phyloP scores from a whole-genome alignment of 1,140 invertebrate genomes.

The Pachypeltis micranthus region DNA sequence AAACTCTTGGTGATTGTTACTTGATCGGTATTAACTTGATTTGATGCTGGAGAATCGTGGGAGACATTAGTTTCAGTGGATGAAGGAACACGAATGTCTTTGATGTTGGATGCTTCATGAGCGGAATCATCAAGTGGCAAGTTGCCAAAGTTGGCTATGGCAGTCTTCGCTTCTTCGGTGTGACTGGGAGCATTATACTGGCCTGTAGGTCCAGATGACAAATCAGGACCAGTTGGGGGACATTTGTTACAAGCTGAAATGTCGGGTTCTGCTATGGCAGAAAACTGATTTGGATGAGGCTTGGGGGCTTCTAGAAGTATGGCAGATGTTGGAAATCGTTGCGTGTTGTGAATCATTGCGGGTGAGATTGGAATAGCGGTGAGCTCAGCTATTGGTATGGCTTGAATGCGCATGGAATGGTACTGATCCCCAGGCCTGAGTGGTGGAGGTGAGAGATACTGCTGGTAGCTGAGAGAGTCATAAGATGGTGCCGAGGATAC shows the following conservation, averaged over 20 bases:
- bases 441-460: slow-evolving; percentile 17
- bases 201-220: neutral
- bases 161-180: slow-evolving; percentile 13
- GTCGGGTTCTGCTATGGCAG: slow-evolving; percentile 1
- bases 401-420: neutral
- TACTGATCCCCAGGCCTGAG: slow-evolving; percentile 10
- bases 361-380: slow-evolving; percentile 12
- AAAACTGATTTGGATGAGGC: slow-evolving; percentile 1
- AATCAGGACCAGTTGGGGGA: slow-evolving; percentile 17
- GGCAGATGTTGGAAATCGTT: neutral
- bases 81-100: neutral
- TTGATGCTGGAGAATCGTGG: neutral
- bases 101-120: slow-evolving; percentile 20
- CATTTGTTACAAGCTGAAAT: slow-evolving; percentile 13
- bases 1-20: slow-evolving; percentile 26
- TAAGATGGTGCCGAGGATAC: neutral
- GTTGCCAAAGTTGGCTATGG: slow-evolving; percentile 17
- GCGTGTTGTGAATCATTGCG: neutral
- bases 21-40: neutral
- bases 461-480: neutral
- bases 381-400: slow-evolving; percentile 11
- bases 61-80: neutral
- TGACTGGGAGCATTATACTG: neutral
- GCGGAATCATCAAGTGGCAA: slow-evolving; percentile 20
- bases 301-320: neutral